These are phyloP conservation scores for Struthio camelus DNA, from an alignment of 2,113 vertebrate species.

Conservation along the genomic window DNA sequence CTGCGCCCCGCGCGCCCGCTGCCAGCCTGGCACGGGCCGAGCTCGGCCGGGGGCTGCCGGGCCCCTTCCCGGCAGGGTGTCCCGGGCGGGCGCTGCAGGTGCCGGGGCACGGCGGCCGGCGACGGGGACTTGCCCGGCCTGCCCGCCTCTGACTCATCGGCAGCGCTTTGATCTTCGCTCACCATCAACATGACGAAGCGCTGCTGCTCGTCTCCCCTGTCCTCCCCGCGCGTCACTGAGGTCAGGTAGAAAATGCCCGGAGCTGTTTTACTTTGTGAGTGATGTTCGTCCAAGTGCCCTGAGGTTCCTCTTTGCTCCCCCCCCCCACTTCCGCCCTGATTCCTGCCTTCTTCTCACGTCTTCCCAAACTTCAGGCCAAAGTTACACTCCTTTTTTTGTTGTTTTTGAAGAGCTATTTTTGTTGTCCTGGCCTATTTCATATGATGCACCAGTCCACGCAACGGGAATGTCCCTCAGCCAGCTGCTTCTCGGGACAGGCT, in stretches of 20 bases:
- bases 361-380: not conserved
- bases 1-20: not conserved
- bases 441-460: not conserved
- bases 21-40: too few species aligned
- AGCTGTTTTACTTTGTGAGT: not conserved
- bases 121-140: not conserved
- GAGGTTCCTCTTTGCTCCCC: not conserved
- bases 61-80: too few species aligned
- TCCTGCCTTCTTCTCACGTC: not conserved
- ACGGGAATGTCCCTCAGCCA: not conserved
- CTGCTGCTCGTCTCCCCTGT: not conserved
- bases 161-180: not conserved
- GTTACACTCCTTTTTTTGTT: not conserved
- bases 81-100: not conserved
- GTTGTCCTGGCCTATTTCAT: not conserved
- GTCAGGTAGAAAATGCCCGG: not conserved
- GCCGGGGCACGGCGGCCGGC: not conserved
- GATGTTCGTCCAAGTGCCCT: not conserved
- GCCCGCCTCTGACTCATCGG: accelerated
- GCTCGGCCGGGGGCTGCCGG: not conserved
- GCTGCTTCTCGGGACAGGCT: not conserved
- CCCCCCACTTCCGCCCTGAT: not conserved
- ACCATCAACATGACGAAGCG: not conserved
- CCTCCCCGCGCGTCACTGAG: accelerated
- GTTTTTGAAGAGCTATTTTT: not conserved